phyloP scores from a whole-genome alignment of 2,797 vertebrate species.

The Lerista edwardsae region DNA sequence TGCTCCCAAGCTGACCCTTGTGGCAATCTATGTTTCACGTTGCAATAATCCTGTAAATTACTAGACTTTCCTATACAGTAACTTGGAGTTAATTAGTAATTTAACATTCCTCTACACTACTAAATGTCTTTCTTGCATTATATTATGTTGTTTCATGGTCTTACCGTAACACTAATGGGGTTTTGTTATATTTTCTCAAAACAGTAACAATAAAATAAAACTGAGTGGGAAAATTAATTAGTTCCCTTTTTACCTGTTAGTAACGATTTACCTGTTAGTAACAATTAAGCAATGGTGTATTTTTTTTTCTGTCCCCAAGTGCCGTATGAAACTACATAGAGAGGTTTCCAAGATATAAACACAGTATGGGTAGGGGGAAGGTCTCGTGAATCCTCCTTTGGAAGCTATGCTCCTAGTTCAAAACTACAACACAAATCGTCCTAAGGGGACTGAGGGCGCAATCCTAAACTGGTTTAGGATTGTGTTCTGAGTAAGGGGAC shows the following conservation, averaged over 20 bases:
- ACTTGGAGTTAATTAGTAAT: slow-evolving; percentile 88
- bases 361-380: slow-evolving; percentile 52
- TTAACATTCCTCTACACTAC: slow-evolving; percentile 85
- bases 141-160: slow-evolving; percentile 88
- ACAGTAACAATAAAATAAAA: slow-evolving; percentile 87
- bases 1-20: slow-evolving; percentile 83
- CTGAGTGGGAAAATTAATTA: slow-evolving; percentile 83
- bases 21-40: slow-evolving; percentile 81
- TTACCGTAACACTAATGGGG: slow-evolving; percentile 88
- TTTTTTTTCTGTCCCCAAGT: slow-evolving; percentile 62
- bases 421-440: slow-evolving; percentile 11
- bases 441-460: neutral
- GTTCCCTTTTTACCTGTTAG: slow-evolving; percentile 82
- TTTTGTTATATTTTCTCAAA: slow-evolving; percentile 87
- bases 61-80: slow-evolving; percentile 84
- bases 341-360: slow-evolving; percentile 64
- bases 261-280: slow-evolving; percentile 86
- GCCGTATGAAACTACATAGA: slow-evolving; percentile 57
- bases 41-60: slow-evolving; percentile 88
- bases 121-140: slow-evolving; percentile 88
- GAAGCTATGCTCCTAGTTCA: slow-evolving; percentile 9
- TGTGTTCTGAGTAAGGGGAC: no score
- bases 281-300: slow-evolving; percentile 75
- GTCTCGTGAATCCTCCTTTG: slow-evolving; percentile 31
- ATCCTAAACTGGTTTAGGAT: no score